Base-by-base conservation (phyloP, 2,888 invertebrate species). In the Drosophila sordidula region DNA sequence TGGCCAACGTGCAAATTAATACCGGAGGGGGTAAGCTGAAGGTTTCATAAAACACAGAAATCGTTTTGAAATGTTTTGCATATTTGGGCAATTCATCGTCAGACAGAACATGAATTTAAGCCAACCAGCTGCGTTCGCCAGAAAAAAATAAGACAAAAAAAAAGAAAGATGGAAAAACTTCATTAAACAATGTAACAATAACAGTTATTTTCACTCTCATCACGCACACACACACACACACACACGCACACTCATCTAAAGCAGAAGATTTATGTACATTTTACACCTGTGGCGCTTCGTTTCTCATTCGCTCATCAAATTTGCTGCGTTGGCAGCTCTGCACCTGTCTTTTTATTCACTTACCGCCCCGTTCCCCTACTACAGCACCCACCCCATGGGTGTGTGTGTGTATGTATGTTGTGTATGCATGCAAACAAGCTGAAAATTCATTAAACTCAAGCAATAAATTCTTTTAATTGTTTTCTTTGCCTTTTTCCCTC, bases 391-490 rank as follows among this genome's bases (percentile, higher is more conserved):
- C 38, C 26, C 50, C 9, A 9, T 49, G 32, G 8, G 29, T 50
- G 54, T 50, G 46, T 38, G 36, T 32, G 11, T 32, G 32, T 38
- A 32, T 32, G 11, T 32, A 11, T 32, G 32, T 32, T 32, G 56
- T 59, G 52, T 64, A 57, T 65, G 69, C 64, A 72, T 68, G 75
- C 74, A 76, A 85, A 78, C 75, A 80, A 81, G 79, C 82, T 87
- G 75, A 82, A 82, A 87, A 87, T 87, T 85, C 87, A 85, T 87
- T 87, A 82, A 85, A 76, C 74, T 75, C 64, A 12, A 64, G 80
- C 75, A 75, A 87, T 87, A 85, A 87, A 87, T 85, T 85, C 64
- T 70, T 87, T 82, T 82, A 87, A 85, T 87, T 82, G 82, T 85
- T 85, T 84, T 85, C 71, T 47, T 72, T 73, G 57, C 51, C 69